Conservation (phyloP, 1,140 invertebrate genomes). For the Andricus grossulariae region DNA sequence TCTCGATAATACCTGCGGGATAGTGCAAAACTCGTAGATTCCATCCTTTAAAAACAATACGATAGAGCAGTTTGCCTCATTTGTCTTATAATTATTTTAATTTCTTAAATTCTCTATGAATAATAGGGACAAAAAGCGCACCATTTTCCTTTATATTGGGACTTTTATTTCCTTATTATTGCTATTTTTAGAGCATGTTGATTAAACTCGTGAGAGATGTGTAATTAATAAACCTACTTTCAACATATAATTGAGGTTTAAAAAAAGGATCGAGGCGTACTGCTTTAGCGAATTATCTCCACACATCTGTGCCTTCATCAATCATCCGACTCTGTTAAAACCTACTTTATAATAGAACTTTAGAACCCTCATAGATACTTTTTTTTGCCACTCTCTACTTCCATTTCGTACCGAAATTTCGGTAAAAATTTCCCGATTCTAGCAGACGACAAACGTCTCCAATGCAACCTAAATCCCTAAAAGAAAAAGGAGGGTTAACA, state of each 20-base stretch:
- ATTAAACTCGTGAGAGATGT: no score
- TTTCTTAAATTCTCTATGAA: no score
- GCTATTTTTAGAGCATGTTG: no score
- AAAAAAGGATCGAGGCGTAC: background rate
- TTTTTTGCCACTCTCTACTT: background rate
- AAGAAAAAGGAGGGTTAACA: background rate
- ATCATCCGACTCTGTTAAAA: slow-evolving; percentile 6
- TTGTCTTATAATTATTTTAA: no score
- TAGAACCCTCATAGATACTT: background rate
- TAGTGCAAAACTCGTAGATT: slow-evolving; percentile 36
- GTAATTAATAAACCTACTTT: no score
- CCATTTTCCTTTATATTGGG: no score
- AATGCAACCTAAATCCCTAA: background rate
- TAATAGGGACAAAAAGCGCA: no score
- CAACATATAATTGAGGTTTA: no score
- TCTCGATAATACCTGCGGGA: slow-evolving; percentile 8
- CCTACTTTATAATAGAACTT: background rate
- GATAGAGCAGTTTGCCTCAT: background rate
- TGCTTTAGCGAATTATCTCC: slow-evolving; percentile 19
- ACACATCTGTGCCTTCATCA: slow-evolving; percentile 37
- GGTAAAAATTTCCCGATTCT: background rate
- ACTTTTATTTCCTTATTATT: no score
- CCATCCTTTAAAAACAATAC: slow-evolving; percentile 30
- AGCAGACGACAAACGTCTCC: background rate
- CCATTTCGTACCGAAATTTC: slow-evolving; percentile 39